phyloP scores from a whole-genome alignment of 1,140 invertebrate species.

The Drosophila punjabiensis region DNA sequence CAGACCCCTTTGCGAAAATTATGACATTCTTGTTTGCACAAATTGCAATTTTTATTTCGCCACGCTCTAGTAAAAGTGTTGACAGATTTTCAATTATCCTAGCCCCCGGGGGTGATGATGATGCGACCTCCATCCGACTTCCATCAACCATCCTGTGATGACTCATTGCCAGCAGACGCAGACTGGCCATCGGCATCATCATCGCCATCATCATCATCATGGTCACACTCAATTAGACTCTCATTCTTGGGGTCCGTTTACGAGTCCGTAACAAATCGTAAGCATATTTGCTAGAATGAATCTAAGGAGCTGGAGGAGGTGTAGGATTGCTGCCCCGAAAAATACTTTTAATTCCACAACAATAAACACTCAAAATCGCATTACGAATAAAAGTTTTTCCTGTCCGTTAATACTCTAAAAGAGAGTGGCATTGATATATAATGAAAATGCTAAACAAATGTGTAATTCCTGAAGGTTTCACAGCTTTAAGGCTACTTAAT shows the following conservation, averaged over 20 bases:
- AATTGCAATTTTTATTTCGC: conserved; percentile 70
- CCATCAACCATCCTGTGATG: conserved; percentile 39
- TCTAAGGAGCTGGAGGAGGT: background rate
- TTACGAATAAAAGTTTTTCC: conserved; percentile 61
- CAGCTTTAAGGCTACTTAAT: background rate
- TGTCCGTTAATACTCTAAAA: conserved; percentile 20
- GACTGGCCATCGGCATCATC: background rate
- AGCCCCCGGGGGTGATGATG: conserved; percentile 23
- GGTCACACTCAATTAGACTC: conserved; percentile 75
- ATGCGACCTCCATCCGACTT: conserved; percentile 36
- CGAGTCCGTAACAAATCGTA: conserved; percentile 41
- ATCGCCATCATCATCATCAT: conserved; percentile 2
- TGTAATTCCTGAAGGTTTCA: background rate
- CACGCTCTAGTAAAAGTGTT: conserved; percentile 80
- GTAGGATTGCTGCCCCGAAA: conserved; percentile 7
- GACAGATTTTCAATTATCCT: conserved; percentile 81
- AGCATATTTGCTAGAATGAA: conserved; percentile 11
- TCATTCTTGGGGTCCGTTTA: conserved; percentile 63
- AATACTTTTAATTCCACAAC: conserved; percentile 72
- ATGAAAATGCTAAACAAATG: background rate
- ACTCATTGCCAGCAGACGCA: background rate
- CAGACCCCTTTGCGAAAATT: conserved; percentile 46
- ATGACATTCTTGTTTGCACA: conserved; percentile 74
- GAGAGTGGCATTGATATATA: background rate
- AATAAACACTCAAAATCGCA: conserved; percentile 83